These are phyloP conservation scores for Machimus atricapillus DNA, from an alignment of 2,888 invertebrate genomes.

Conservation along the genomic window DNA sequence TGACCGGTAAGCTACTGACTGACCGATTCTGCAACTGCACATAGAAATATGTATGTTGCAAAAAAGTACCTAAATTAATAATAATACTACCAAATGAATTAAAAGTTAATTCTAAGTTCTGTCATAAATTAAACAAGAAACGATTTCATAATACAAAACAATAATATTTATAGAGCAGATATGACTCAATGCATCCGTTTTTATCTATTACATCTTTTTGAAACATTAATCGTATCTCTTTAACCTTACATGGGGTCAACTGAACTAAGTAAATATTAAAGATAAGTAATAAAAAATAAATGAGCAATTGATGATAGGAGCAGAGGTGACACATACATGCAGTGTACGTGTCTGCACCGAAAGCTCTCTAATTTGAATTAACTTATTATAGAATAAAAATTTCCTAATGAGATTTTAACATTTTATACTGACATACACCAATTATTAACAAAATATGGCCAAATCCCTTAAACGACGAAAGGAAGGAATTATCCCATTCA, in stretches of 20 bases:
- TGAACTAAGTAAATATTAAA: background rate
- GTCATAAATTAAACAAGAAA: too few species aligned
- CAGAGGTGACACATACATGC: background rate
- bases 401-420: background rate
- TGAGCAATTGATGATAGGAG: background rate
- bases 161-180: too few species aligned
- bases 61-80: too few species aligned
- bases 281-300: background rate
- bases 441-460: background rate
- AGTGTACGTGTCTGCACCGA: background rate
- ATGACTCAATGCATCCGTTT: background rate
- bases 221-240: background rate
- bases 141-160: background rate
- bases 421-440: too few species aligned
- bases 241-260: background rate
- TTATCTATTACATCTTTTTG: background rate
- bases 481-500: background rate
- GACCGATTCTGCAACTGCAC: too few species aligned
- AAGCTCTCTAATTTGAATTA: background rate
- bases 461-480: background rate
- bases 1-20: too few species aligned
- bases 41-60: too few species aligned
- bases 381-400: background rate
- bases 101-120: too few species aligned
- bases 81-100: too few species aligned